Evolutionary conservation across 1,140 invertebrate genomes (phyloP).

Genomic region (Monomorium pharaonis): DNA sequence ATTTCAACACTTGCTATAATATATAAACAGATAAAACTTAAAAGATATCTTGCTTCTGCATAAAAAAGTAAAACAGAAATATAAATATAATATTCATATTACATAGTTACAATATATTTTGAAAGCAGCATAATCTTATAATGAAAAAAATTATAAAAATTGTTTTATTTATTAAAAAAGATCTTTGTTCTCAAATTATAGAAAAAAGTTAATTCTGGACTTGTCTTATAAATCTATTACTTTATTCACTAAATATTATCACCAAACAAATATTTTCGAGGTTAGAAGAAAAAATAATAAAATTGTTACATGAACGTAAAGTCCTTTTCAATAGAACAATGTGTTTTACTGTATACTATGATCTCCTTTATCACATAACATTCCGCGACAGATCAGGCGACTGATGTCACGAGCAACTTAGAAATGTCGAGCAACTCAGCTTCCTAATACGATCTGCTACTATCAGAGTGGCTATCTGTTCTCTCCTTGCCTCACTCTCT

Average conservation of each 20-base stretch:
- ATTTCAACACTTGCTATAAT: background rate
- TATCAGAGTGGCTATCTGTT: constrained; percentile 61
- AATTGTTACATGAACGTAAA: background rate
- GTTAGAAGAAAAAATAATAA: background rate
- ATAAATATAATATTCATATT: background rate
- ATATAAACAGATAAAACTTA: background rate
- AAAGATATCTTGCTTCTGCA: background rate
- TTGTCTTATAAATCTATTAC: background rate
- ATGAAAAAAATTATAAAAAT: background rate
- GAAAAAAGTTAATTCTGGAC: background rate
- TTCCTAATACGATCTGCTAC: constrained; percentile 48
- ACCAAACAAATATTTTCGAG: background rate
- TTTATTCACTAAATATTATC: background rate
- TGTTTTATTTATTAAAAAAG: background rate
- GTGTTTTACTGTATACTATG: background rate
- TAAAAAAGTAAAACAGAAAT: background rate
- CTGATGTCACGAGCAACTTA: constrained; percentile 17
- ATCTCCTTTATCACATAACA: constrained; percentile 18
- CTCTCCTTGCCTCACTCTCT: constrained; percentile 69
- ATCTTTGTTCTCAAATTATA: background rate
- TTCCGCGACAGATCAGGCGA: background rate
- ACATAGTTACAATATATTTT: too few relatives aligned
- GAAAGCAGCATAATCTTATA: background rate
- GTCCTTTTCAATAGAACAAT: constrained; percentile 7
- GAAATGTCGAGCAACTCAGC: constrained; percentile 52